Evolutionary conservation across 1,140 invertebrate species (phyloP), one percentile per base, ranked within the genome.

Genomic region (Anoplophora glabripennis): DNA sequence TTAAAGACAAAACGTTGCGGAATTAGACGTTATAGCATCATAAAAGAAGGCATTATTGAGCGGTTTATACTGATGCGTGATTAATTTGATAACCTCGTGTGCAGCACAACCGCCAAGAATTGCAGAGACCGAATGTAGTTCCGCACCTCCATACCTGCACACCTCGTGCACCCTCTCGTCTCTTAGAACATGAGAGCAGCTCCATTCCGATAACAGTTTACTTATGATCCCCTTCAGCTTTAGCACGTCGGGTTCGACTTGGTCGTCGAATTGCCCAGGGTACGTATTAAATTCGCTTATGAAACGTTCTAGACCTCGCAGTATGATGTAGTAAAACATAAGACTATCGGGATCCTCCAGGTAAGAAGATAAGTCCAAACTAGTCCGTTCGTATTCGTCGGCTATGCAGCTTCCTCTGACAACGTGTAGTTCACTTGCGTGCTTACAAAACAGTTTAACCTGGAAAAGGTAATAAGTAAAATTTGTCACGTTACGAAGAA

Each of bases 91-190:
- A 3, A 87, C 86, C 81, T 99, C 97, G 69, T 99, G 97, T 10
- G 96, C 94, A 37, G 89, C 89, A 73, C 93, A 89, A 1, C 96
- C 97, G 64, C 90, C 87, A 56, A 99, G 81, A 76, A 95, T 95
- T 7, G 96, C 88, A 21, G 96, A 94, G n/a, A 99, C 84, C 33
- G 93, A 92, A 78, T 99, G 96, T 38, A 98, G 77, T 78, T 99
- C 96, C 7, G 90, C 84, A 12, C 92, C 94, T 42, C 96, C 96
- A 79, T 94, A 99, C 41, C 89, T 77, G 73, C 92, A 95, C 77
- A 98, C 90, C 80, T 98, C 96, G 78, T 98, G 94, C 12, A 98
- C 85, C 70, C 89, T 92, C 76, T 98, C 95, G 78, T 98, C 96
- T 92, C 96, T 36, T 88, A 84, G 17, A 84, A 81, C 44, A 84